phyloP scores from a whole-genome alignment of 2,888 invertebrate species.

The Hydroisotoma schaefferi region DNA sequence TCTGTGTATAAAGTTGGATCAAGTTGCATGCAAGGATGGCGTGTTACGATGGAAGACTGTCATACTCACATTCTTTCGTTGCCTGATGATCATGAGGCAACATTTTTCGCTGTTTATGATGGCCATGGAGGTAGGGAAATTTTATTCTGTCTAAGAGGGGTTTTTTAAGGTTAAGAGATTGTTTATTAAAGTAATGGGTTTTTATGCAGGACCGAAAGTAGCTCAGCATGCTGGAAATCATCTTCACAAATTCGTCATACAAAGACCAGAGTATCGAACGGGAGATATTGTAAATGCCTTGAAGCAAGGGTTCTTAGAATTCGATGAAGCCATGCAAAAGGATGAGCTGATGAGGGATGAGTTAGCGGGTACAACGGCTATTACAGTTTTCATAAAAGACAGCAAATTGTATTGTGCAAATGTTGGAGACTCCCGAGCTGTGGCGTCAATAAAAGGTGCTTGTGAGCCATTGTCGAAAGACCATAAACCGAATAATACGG shows the following conservation, averaged over 20 bases:
- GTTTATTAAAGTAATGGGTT: conserved; percentile 1
- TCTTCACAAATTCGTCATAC: conserved; percentile 85
- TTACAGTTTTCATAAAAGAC: conserved; percentile 78
- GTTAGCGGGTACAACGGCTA: conserved; percentile 91
- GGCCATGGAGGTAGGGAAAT: conserved; percentile 74
- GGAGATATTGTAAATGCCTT: conserved; percentile 82
- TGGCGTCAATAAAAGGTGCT: conserved; percentile 79
- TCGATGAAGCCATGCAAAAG: conserved; percentile 88
- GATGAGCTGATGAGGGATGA: conserved; percentile 86
- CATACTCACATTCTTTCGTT: conserved; percentile 92
- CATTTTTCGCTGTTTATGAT: conserved; percentile 96
- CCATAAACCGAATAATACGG: conserved; percentile 90
- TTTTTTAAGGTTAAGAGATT: not conserved
- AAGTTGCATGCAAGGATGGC: conserved; percentile 99
- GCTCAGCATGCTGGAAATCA: conserved; percentile 94
- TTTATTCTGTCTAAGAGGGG: conserved; percentile 4
- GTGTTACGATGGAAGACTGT: conserved; percentile 98
- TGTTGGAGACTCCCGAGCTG: conserved; percentile 93
- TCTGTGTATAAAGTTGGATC: conserved; percentile 68
- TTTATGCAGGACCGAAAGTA: conserved; percentile 71
- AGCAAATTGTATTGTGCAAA: conserved; percentile 85
- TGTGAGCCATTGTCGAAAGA: conserved; percentile 77
- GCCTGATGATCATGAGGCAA: conserved; percentile 86
- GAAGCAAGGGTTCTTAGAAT: conserved; percentile 67
- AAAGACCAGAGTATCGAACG: conserved; percentile 74